Base-by-base conservation (phyloP, 1,140 invertebrate genomes). In the Pissodes strobi region DNA sequence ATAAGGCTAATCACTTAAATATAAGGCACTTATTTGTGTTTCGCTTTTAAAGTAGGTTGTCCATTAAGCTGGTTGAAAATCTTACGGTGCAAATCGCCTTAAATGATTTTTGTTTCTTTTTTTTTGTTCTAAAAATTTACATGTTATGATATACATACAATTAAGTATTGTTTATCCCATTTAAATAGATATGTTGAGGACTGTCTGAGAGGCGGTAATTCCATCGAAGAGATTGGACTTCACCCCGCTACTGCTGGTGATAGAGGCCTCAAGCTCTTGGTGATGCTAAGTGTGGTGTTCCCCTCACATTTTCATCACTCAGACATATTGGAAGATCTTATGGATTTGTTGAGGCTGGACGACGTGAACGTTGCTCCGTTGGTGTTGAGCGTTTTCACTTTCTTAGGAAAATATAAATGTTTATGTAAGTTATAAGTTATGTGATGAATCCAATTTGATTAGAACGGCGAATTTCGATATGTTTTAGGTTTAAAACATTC, bases 231-330 rank as follows among this genome's bases (percentile, higher is more conserved):
- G 76, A 84, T 91, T 41, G 90, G 90, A 22, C 84, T 93, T 41
- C 88, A 91, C 73, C 85, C 87, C 1, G 85, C 87, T 68, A 90
- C 89, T 64, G 91, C 91, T 9, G 91, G 90, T 2, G 91, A 93
- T 74, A 87, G 90, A 65, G 92, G 91, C 2, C 80, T 94, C 0
- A 90, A 89, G 74, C 80, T 95, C 53, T 83, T 96, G 9, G 88
- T 91, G 71, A 88, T 89, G 75, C 80, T 98, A 30, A 92, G 94
- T 2, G 91, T 90, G 78, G 92, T 96, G 43, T 98, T 96, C 79
- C 93, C 95, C 1, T 88, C 90, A 1, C 93, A 96, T 80, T 98
- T 97, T 78, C 85, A 94, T 56, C 89, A 93, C 74, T 85, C 89
- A 63, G 91, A 94, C 72, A 89, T 96, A 34, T 82, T 95, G 66